Evolutionary conservation across 2,888 invertebrate genomes (phyloP), one percentile per base, ranked within the genome.

Genomic region (Trichacis sp.): DNA sequence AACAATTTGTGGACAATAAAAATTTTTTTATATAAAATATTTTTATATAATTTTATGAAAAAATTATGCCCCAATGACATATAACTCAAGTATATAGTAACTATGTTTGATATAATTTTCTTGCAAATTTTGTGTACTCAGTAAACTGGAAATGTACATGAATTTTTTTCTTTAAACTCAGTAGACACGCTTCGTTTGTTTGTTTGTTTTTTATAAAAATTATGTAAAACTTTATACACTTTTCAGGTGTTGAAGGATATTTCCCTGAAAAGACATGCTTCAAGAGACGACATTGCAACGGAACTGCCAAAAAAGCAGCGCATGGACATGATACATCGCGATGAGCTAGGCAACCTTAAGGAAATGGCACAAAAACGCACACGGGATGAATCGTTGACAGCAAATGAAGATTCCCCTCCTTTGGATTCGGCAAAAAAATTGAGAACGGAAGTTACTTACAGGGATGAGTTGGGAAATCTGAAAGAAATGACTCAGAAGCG

Each of bases 261-360:
- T 57, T 79, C 83, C 0, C 56, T 84, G 18, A 84, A 84, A 64
- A 73, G 84, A 43, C 83, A 83, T 45, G 83, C 83, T 0, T 81
- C 82, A 0, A 75, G 75, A 14, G 83, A 84, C 24, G 84, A 84
- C 43, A 72, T 80, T 0, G 57, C 74, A 15, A 65, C 71, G 1
- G 82, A 83, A 1, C 55, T 80, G 1, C 75, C 72, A 0, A 84
- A 84, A n/a, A 84, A 84, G 38, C 82, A 84, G 24, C 76, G 81
- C 6, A 80, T 79, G 1, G 81, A 81, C 11, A n/a, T n/a, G n/a
- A 64, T 57, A 15, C 62, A 75, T 1, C 66, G 66, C 30, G 77
- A 76, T 9, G 77, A 76, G 14, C 68, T 76, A 9, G 79, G 81
- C 42, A n/a, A n/a, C n/a, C n/a, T n/a, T n/a, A n/a, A n/a, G n/a